Evolutionary conservation across 2,797 vertebrate species (phyloP).

Genomic region (Lacerta bilineata): DNA sequence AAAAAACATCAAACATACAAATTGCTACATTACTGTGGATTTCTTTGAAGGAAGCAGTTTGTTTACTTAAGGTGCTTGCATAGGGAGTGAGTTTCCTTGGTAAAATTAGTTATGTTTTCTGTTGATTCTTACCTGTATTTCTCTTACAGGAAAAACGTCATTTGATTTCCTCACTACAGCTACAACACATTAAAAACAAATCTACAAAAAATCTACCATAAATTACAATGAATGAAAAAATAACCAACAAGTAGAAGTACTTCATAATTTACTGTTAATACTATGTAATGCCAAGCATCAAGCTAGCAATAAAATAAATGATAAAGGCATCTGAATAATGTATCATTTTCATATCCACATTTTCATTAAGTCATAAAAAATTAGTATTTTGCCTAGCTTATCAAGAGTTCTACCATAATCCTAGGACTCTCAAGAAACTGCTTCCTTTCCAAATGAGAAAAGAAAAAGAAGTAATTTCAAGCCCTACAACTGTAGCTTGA

Average conservation of each 20-base stretch:
- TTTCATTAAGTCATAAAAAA: background rate
- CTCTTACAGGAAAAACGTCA: constrained; percentile 6
- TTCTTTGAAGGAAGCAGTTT: constrained; percentile 23
- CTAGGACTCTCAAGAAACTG: background rate
- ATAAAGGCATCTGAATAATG: background rate
- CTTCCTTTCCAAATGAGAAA: background rate
- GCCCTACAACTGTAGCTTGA: background rate
- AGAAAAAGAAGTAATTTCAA: background rate
- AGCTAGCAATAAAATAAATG: background rate
- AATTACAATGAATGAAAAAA: background rate
- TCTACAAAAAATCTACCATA: background rate
- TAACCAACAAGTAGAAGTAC: background rate
- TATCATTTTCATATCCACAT: background rate
- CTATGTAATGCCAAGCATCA: background rate
- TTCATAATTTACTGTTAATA: constrained; percentile 8
- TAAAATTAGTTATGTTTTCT: constrained; percentile 1
- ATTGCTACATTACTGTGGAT: background rate
- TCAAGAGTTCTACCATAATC: background rate
- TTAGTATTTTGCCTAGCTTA: background rate
- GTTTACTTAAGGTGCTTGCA: constrained; percentile 10
- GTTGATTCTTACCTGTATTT: background rate
- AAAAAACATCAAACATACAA: too few species aligned
- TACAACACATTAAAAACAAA: background rate
- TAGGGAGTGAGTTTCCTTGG: background rate
- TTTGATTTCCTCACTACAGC: constrained; percentile 2